phyloP scores from a whole-genome alignment of 1,140 invertebrate genomes.

The Drosophila eugracilis region DNA sequence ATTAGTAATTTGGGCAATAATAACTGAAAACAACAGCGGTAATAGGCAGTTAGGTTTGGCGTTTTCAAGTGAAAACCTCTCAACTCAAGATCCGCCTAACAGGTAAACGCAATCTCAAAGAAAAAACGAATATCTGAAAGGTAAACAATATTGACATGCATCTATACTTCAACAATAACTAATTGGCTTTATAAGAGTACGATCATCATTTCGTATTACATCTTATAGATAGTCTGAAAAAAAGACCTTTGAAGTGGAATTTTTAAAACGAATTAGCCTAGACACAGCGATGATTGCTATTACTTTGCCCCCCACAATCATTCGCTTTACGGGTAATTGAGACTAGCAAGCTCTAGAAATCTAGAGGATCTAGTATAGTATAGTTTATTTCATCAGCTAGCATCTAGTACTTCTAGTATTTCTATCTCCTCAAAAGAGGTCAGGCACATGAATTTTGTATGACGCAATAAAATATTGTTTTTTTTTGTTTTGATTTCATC shows the following conservation, averaged over 20 bases:
- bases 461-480: constrained; percentile 34
- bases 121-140: not conserved
- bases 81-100: too few species aligned
- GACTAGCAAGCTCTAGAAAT: constrained; percentile 1
- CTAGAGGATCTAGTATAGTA: constrained; percentile 3
- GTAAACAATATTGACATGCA: not conserved
- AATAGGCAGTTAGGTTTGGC: not conserved
- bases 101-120: too few species aligned
- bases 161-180: not conserved
- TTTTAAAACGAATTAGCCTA: constrained; percentile 13
- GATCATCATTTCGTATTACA: not conserved
- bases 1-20: not conserved
- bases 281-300: too few species aligned
- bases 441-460: constrained; percentile 24
- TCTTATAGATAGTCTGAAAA: too few species aligned
- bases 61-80: too few species aligned
- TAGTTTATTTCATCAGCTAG: too few species aligned
- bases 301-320: not conserved
- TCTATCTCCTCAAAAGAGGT: constrained; percentile 22
- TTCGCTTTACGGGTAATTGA: constrained; percentile 31
- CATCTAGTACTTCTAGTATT: too few species aligned
- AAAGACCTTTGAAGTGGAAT: constrained; percentile 4
- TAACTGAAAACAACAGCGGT: not conserved
- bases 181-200: constrained; percentile 1
- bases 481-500: constrained; percentile 15